Conservation (phyloP, 2,888 invertebrate species). For the Cyclophora albipunctata region DNA sequence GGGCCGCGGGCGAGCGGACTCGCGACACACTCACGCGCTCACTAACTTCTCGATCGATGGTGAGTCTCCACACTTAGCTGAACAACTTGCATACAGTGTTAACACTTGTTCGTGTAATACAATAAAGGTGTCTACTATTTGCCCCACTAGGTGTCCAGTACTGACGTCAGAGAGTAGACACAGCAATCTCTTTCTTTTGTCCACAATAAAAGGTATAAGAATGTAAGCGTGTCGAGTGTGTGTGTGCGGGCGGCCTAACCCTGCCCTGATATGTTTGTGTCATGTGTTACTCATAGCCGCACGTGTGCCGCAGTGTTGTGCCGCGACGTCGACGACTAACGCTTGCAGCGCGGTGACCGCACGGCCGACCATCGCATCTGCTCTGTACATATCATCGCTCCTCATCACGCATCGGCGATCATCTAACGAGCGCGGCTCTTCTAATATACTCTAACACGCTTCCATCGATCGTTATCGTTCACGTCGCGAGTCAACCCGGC, state of each 20-base stretch:
- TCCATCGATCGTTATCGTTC: conserved; percentile 28
- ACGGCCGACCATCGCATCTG: conserved; percentile 39
- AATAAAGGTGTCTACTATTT: conserved; percentile 63
- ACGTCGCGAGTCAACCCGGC: conserved; percentile 13
- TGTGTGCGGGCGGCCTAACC: conserved; percentile 47
- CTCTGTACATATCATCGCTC: conserved; percentile 28
- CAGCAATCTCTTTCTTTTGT: conserved; percentile 70
- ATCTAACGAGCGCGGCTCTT: conserved; percentile 33
- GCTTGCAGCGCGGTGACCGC: conserved; percentile 55
- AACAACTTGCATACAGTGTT: neutral
- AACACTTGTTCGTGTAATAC: conserved; percentile 20
- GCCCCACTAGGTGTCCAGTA: conserved; percentile 71
- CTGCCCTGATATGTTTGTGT: conserved; percentile 47
- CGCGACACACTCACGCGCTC: conserved; percentile 55
- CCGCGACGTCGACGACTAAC: conserved; percentile 39
- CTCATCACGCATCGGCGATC: conserved; percentile 32
- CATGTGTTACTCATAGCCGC: conserved; percentile 10
- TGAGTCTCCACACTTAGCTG: conserved; percentile 24
- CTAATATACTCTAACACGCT: conserved; percentile 45
- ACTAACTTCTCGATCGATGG: conserved; percentile 67
- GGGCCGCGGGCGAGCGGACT: conserved; percentile 69
- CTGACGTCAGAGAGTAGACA: conserved; percentile 73
- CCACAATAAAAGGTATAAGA: conserved; percentile 73
- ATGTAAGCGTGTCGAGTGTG: conserved; percentile 69
- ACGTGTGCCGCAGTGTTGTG: conserved; percentile 20